Percentiles rank a stretch among this genome's conserved stretches.
These are phyloP conservation scores for Eumaeus atala DNA, from an alignment of 1,140 invertebrate genomes.

Conservation along the genomic window DNA sequence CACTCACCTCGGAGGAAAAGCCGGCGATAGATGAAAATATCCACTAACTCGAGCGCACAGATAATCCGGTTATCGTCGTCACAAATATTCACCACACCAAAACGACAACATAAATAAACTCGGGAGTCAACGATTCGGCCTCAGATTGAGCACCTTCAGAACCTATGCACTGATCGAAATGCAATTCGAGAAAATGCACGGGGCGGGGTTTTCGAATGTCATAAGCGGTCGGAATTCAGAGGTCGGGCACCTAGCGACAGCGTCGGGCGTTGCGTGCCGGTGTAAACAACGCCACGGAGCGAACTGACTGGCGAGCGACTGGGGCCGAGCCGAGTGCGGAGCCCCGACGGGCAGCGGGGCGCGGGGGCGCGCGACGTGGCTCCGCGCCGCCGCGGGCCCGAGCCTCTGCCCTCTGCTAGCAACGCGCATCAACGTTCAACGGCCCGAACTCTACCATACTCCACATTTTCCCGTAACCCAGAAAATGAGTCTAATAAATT, in stretches of 20 bases:
- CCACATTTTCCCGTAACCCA: neutral
- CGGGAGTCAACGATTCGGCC: conserved; percentile 41
- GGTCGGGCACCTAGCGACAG: conserved; percentile 49
- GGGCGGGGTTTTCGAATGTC: conserved; percentile 70
- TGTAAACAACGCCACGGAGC: conserved; percentile 45
- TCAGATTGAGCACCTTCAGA: conserved; percentile 37
- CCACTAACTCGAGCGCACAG: conserved; percentile 63
- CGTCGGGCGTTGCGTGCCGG: neutral
- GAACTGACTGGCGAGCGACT: conserved; percentile 49
- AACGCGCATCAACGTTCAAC: conserved; percentile 40
- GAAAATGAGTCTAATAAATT: neutral
- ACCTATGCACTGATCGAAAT: conserved; percentile 59
- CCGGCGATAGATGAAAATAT: conserved; percentile 61
- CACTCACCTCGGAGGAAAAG: conserved; percentile 61
- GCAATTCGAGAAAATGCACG: conserved; percentile 63
- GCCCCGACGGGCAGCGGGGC: conserved; percentile 23
- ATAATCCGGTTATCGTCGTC: conserved; percentile 70
- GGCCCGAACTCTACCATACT: conserved; percentile 26
- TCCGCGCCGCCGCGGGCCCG: conserved; percentile 30
- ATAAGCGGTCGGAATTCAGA: conserved; percentile 62
- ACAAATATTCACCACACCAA: conserved; percentile 73
- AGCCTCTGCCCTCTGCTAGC: conserved; percentile 25
- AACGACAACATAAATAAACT: conserved; percentile 72
- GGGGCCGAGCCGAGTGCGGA: conserved; percentile 27
- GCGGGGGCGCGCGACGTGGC: conserved; percentile 26